Evolutionary conservation across 2,888 invertebrate species (phyloP).

Genomic region (Trichopria drosophilae): DNA sequence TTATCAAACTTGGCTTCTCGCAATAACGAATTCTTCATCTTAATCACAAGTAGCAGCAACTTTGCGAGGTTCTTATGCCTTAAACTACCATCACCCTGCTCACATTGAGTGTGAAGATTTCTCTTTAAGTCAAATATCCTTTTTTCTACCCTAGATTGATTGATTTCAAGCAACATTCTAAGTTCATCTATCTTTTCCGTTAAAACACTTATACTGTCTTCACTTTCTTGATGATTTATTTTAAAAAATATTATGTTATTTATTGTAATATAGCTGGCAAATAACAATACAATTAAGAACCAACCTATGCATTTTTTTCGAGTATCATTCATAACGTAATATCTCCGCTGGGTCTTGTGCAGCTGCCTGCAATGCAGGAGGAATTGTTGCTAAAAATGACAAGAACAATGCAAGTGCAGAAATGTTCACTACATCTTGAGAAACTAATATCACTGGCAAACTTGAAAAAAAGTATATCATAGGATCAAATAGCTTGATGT

Average conservation of each 20-base stretch:
- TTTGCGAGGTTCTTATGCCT: slow-evolving; percentile 15
- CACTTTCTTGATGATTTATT: slow-evolving; percentile 17
- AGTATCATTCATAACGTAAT: slow-evolving; percentile 25
- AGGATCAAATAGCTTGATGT: slow-evolving; percentile 22
- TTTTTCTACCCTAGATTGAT: slow-evolving; percentile 14
- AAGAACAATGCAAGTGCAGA: slow-evolving; percentile 20
- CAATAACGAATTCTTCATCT: slow-evolving; percentile 18
- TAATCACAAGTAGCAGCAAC: slow-evolving; percentile 16
- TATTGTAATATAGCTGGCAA: slow-evolving; percentile 16
- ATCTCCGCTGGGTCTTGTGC: slow-evolving; percentile 20
- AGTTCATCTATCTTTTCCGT: slow-evolving; percentile 19
- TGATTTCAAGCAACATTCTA: slow-evolving; percentile 14
- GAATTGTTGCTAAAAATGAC: slow-evolving; percentile 25
- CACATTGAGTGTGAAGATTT: slow-evolving; percentile 16
- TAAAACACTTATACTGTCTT: slow-evolving; percentile 11
- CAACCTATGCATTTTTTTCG: slow-evolving; percentile 22
- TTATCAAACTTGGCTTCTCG: slow-evolving; percentile 18
- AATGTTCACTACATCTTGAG: slow-evolving; percentile 20
- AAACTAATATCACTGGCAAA: slow-evolving; percentile 18
- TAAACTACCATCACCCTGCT: slow-evolving; percentile 15
- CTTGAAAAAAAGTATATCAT: slow-evolving; percentile 23
- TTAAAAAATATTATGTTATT: slow-evolving; percentile 16
- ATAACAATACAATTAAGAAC: slow-evolving; percentile 17
- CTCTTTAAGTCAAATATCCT: slow-evolving; percentile 16
- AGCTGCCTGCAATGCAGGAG: slow-evolving; percentile 23